Evolutionary conservation across 2,113 vertebrate genomes (phyloP).

Genomic region (Poecile atricapillus): DNA sequence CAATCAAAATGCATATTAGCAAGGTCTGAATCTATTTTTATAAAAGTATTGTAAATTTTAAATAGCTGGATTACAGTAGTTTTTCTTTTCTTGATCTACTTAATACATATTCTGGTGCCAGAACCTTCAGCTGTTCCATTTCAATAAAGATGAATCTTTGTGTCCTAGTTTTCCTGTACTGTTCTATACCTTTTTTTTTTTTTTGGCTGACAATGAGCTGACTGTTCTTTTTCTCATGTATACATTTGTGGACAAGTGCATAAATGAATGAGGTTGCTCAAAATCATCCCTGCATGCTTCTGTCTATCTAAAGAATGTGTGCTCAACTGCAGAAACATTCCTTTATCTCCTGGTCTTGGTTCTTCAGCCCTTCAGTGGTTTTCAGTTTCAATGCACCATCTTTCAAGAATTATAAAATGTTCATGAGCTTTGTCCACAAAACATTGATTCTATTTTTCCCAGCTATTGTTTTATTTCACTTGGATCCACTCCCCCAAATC

Average conservation of each 20-base stretch:
- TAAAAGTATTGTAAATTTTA: background rate
- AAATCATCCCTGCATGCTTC: background rate
- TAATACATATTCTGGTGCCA: background rate
- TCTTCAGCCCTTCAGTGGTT: background rate
- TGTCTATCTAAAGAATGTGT: background rate
- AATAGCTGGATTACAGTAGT: background rate
- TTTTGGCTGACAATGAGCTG: background rate
- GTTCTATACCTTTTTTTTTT: background rate
- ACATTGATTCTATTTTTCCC: background rate
- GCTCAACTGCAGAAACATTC: background rate
- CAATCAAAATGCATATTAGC: slow-evolving; percentile 47
- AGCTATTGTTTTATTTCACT: background rate
- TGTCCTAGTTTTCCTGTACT: background rate
- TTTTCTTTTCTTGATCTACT: background rate
- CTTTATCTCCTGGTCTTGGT: background rate
- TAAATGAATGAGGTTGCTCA: background rate
- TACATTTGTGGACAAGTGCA: background rate
- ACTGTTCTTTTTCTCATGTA: background rate
- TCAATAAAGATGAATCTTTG: background rate
- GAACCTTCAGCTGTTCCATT: background rate
- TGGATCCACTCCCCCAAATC: background rate
- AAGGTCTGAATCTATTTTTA: slow-evolving; percentile 9
- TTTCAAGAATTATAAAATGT: background rate
- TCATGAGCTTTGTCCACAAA: background rate
- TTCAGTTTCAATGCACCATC: background rate